These are phyloP conservation scores for Dasypogon diadema DNA, from an alignment of 2,888 invertebrate genomes.

Conservation along the genomic window DNA sequence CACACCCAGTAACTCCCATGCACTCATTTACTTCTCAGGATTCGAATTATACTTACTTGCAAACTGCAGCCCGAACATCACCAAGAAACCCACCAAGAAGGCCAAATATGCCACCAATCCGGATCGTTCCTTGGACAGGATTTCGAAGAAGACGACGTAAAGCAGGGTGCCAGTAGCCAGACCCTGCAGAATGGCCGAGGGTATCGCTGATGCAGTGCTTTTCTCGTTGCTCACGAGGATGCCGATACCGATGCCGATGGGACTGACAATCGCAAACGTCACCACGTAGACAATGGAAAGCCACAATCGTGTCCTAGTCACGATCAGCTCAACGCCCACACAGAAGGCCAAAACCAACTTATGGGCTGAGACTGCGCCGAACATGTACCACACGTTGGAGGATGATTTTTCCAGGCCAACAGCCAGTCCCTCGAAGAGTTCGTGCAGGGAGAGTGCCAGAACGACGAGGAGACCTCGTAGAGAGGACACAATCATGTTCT, in stretches of 20 bases:
- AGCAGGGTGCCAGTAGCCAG: constrained; percentile 92
- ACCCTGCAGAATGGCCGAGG: constrained; percentile 80
- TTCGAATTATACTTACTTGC: constrained; percentile 45
- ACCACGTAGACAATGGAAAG: constrained; percentile 77
- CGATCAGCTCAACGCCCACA: constrained; percentile 85
- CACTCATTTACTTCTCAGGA: too few relatives aligned
- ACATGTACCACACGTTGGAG: constrained; percentile 80
- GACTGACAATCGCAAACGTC: constrained; percentile 84
- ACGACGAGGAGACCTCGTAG: constrained; percentile 83
- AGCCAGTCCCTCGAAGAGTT: constrained; percentile 87
- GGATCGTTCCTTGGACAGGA: constrained; percentile 73
- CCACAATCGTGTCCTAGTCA: constrained; percentile 75
- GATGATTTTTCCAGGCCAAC: constrained; percentile 80
- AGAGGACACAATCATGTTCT: constrained; percentile 64
- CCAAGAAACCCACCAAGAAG: constrained; percentile 76
- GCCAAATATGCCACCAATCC: constrained; percentile 77
- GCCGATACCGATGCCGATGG: constrained; percentile 83
- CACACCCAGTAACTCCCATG: background rate
- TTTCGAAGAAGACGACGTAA: constrained; percentile 97
- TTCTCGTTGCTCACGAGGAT: constrained; percentile 74
- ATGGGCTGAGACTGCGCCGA: constrained; percentile 86
- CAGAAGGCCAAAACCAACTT: constrained; percentile 90
- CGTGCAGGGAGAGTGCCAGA: constrained; percentile 86
- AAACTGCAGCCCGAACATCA: constrained; percentile 78
- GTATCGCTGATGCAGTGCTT: constrained; percentile 73